phyloP scores from a whole-genome alignment of 1,140 invertebrate species.

The Chlorops oryzae region DNA sequence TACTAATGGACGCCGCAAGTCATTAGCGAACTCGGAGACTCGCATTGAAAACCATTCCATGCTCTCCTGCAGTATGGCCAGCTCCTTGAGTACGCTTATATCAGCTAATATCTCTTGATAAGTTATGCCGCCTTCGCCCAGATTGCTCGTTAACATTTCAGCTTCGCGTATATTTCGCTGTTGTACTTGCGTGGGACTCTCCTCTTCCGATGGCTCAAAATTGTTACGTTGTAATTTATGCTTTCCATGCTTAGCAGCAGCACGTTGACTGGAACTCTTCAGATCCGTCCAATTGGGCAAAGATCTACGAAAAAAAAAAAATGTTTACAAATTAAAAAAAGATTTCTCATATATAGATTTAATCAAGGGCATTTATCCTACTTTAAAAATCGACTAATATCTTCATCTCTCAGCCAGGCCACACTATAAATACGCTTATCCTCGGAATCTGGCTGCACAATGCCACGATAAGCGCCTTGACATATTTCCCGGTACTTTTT shows the following conservation, averaged over 20 bases:
- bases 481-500: slow-evolving; percentile 72
- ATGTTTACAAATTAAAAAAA: background rate
- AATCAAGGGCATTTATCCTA: slow-evolving; percentile 36
- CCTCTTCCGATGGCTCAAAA: slow-evolving; percentile 57
- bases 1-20: slow-evolving; percentile 47
- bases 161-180: slow-evolving; percentile 82
- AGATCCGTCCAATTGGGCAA: slow-evolving; percentile 77
- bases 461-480: slow-evolving; percentile 65
- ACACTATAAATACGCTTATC: slow-evolving; percentile 78
- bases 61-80: slow-evolving; percentile 87
- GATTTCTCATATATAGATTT: too few relatives aligned
- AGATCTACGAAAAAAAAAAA: slow-evolving; percentile 52
- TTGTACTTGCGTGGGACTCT: slow-evolving; percentile 70
- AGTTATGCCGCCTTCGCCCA: slow-evolving; percentile 78
- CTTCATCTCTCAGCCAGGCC: slow-evolving; percentile 89
- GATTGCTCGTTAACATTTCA: slow-evolving; percentile 82
- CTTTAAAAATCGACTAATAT: slow-evolving; percentile 85
- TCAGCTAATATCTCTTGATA: slow-evolving; percentile 77
- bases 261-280: slow-evolving; percentile 53
- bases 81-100: slow-evolving; percentile 67
- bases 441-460: slow-evolving; percentile 74
- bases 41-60: slow-evolving; percentile 70
- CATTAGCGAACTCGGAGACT: slow-evolving; percentile 52
- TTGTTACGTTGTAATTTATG: slow-evolving; percentile 33
- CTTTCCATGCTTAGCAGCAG: slow-evolving; percentile 38